These are phyloP conservation scores for Drosophila siamana DNA, from an alignment of 2,888 invertebrate species.

Conservation along the genomic window DNA sequence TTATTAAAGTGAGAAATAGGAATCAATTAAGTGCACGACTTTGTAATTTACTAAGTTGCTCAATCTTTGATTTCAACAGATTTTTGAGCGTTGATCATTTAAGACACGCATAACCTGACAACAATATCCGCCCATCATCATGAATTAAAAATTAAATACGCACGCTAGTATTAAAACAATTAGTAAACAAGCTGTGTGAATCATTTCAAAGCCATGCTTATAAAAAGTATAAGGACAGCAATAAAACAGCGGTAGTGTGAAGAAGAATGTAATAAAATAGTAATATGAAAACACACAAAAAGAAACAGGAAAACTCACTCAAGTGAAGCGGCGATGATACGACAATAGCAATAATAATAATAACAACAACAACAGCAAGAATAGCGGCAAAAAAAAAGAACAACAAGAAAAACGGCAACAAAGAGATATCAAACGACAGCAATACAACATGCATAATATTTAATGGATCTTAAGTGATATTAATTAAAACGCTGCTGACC, in stretches of 20 bases:
- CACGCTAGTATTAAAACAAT: conserved; percentile 22
- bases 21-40: too few species aligned
- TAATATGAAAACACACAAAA: conserved; percentile 9
- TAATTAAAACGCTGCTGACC: conserved; percentile 72
- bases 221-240: neutral
- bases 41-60: neutral
- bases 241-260: conserved; percentile 10
- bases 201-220: conserved; percentile 21
- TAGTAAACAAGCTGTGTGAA: conserved; percentile 22
- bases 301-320: conserved; percentile 39
- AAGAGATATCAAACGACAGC: conserved; percentile 43
- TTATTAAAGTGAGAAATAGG: too few species aligned
- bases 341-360: conserved; percentile 28
- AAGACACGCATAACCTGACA: conserved; percentile 33
- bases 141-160: neutral
- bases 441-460: conserved; percentile 57
- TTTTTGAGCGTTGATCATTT: conserved; percentile 31
- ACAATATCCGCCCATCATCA: conserved; percentile 20
- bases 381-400: conserved; percentile 24
- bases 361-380: conserved; percentile 20
- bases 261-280: conserved; percentile 15
- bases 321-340: conserved; percentile 31
- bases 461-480: conserved; percentile 74
- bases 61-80: neutral
- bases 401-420: conserved; percentile 19